phyloP scores from a whole-genome alignment of 2,888 invertebrate genomes.

The Osmoderma eremita region DNA sequence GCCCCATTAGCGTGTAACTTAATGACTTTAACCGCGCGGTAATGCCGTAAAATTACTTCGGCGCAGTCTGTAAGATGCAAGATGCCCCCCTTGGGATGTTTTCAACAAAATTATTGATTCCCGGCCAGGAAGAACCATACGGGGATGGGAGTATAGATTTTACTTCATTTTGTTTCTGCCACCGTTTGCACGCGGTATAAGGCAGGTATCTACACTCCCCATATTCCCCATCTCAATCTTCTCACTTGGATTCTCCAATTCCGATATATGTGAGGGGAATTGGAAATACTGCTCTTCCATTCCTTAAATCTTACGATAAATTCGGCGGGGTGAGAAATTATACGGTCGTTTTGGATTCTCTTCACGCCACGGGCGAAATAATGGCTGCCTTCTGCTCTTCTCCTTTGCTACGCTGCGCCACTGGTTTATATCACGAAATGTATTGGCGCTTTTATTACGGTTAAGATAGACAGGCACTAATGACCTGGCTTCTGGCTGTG shows the following conservation, averaged over 20 bases:
- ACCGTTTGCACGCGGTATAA: not conserved
- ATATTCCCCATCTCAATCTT: not conserved
- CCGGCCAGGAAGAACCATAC: too few species aligned
- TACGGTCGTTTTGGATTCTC: constrained; percentile 24
- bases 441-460: constrained; percentile 1
- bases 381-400: constrained; percentile 18
- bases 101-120: too few species aligned
- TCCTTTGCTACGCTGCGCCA: not conserved
- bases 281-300: constrained; percentile 19
- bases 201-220: not conserved
- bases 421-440: too few species aligned
- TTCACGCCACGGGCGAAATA: constrained; percentile 17
- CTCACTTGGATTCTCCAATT: not conserved
- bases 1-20: too few species aligned
- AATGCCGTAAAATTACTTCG: too few species aligned
- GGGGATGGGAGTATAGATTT: constrained; percentile 6
- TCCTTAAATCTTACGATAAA: constrained; percentile 29
- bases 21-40: too few species aligned
- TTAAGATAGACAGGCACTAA: not conserved
- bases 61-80: too few species aligned
- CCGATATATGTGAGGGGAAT: constrained; percentile 23
- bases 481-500: not conserved
- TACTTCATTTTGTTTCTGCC: constrained; percentile 9
- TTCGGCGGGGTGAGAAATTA: constrained; percentile 19
- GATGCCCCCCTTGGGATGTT: too few species aligned